phyloP scores from a whole-genome alignment of 2,113 vertebrate species.

The Paradisaea rubra region DNA sequence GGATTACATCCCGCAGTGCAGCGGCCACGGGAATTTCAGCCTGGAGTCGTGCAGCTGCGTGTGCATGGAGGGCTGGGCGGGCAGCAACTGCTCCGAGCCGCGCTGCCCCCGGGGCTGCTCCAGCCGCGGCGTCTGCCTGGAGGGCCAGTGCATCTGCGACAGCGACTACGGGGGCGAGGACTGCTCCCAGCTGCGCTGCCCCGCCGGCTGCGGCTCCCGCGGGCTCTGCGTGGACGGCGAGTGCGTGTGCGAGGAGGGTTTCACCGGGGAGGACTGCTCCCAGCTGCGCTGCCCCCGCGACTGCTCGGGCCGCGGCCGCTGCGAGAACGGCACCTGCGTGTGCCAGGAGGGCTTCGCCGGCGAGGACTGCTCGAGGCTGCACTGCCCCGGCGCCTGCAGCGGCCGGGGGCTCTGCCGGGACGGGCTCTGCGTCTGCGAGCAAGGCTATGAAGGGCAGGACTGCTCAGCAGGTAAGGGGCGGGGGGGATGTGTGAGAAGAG shows the following conservation, averaged over 20 bases:
- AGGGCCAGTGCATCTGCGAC: constrained; percentile 92
- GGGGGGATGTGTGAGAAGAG: background rate
- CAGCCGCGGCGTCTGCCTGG: constrained; percentile 85
- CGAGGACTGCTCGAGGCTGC: constrained; percentile 83
- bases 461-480: constrained; percentile 83
- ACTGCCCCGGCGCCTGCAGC: constrained; percentile 88
- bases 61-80: constrained; percentile 90
- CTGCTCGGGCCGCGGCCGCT: constrained; percentile 87
- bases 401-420: constrained; percentile 83
- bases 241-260: constrained; percentile 91
- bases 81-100: constrained; percentile 93
- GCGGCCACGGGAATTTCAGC: constrained; percentile 92
- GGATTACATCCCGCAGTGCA: constrained; percentile 88
- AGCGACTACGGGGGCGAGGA: constrained; percentile 87
- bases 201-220: constrained; percentile 82
- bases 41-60: constrained; percentile 89
- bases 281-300: constrained; percentile 85
- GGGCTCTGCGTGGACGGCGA: constrained; percentile 92
- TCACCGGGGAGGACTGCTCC: constrained; percentile 85
- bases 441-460: constrained; percentile 88
- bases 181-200: constrained; percentile 88
- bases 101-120: constrained; percentile 88
- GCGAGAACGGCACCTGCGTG: constrained; percentile 86
- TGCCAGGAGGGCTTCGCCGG: constrained; percentile 86
- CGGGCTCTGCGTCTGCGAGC: constrained; percentile 86